A percentile compares a stretch with the other conserved stretches of the same genome.
phyloP scores from a whole-genome alignment of 2,888 invertebrate genomes.

The Aspidapion aeneum region DNA sequence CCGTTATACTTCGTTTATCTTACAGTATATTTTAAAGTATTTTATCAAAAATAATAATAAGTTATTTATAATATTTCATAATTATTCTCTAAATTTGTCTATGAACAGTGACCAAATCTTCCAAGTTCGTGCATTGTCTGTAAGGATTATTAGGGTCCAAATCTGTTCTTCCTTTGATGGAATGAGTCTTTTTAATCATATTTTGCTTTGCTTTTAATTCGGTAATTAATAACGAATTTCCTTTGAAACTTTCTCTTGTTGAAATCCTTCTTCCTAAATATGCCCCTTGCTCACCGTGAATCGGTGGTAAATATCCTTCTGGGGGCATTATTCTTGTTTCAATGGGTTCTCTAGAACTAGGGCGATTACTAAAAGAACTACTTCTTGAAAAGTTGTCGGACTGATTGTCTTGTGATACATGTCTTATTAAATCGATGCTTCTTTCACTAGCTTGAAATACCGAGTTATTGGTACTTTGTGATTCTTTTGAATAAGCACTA shows the following conservation, averaged over 20 bases:
- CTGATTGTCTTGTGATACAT: not conserved
- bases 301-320: not conserved
- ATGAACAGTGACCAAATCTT: constrained; percentile 27
- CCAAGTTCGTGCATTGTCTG: constrained; percentile 29
- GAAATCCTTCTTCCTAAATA: constrained; percentile 13
- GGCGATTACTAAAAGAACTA: not conserved
- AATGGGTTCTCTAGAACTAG: not conserved
- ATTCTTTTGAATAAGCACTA: constrained; percentile 11
- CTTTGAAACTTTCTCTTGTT: constrained; percentile 32
- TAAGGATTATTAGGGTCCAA: constrained; percentile 24
- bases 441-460: not conserved
- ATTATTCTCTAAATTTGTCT: constrained; percentile 18
- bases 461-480: constrained; percentile 5
- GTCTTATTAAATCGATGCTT: not conserved
- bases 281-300: not conserved
- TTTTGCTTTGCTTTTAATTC: constrained; percentile 33
- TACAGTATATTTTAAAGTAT: no score
- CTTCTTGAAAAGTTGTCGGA: not conserved
- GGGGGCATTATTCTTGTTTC: not conserved
- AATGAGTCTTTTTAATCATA: constrained; percentile 23
- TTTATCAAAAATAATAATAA: no score
- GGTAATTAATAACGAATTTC: constrained; percentile 31
- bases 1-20: no score
- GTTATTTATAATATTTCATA: no score
- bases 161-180: constrained; percentile 16